These are phyloP conservation scores for Trachops cirrhosus DNA, from an alignment of 2,797 vertebrate species.

Conservation along the genomic window DNA sequence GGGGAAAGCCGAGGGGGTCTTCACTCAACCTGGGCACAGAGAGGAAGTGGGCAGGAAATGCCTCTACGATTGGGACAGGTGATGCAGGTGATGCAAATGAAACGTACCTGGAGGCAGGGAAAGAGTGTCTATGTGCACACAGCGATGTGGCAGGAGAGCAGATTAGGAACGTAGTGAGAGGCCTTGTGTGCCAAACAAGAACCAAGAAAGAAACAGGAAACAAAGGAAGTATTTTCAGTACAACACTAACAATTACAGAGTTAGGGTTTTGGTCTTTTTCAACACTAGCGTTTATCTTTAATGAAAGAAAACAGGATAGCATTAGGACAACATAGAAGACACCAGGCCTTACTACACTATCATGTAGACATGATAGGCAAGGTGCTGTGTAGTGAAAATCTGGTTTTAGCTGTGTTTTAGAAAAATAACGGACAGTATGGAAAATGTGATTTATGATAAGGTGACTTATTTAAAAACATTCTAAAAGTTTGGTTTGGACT, in stretches of 20 bases:
- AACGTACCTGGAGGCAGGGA: background rate
- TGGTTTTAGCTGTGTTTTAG: conserved; percentile 1
- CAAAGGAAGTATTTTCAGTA: background rate
- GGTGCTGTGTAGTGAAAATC: background rate
- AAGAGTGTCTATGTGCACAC: too few species aligned
- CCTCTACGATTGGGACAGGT: background rate
- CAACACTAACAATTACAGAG: background rate
- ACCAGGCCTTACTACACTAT: background rate
- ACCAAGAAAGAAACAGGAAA: background rate
- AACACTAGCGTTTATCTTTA: background rate
- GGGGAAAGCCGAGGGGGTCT: background rate
- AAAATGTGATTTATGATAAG: background rate
- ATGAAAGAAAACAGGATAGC: background rate
- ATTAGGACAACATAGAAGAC: background rate
- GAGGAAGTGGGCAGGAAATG: background rate
- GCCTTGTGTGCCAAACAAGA: background rate
- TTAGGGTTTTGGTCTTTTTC: background rate
- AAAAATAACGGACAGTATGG: background rate
- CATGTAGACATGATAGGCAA: background rate
- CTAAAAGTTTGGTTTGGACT: background rate
- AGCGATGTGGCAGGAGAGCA: background rate
- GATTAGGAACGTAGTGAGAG: background rate
- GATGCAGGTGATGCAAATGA: background rate
- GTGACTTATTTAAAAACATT: background rate
- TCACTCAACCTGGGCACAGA: background rate